phyloP scores from a whole-genome alignment of 1,140 invertebrate genomes.

The Micrasema longulum region DNA sequence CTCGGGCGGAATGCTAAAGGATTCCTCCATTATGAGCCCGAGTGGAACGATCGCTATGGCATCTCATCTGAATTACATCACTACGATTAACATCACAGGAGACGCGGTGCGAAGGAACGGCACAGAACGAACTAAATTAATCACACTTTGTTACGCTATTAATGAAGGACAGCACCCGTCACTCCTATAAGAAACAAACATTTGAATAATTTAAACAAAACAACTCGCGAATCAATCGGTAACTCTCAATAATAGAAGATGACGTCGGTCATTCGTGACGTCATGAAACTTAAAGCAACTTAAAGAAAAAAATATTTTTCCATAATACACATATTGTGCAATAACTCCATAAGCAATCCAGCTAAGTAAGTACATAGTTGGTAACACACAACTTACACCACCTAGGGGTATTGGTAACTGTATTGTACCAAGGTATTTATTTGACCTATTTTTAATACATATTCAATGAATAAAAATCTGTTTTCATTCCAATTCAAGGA shows the following conservation, averaged over 20 bases:
- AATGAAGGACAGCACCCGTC: slow-evolving; percentile 32
- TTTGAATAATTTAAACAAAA: slow-evolving; percentile 35
- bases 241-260: slow-evolving; percentile 46
- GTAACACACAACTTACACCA: too few species aligned
- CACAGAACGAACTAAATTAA: slow-evolving; percentile 47
- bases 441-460: too few species aligned
- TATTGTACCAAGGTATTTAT: too few species aligned
- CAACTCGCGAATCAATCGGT: slow-evolving; percentile 32
- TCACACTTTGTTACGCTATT: slow-evolving; percentile 37
- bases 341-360: too few species aligned
- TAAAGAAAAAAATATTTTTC: slow-evolving; percentile 10
- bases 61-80: slow-evolving; percentile 68
- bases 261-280: slow-evolving; percentile 45
- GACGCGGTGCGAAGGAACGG: not conserved
- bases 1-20: slow-evolving; percentile 67
- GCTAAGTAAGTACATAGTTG: too few species aligned
- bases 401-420: too few species aligned
- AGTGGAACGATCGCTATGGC: slow-evolving; percentile 57
- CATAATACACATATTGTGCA: slow-evolving; percentile 9
- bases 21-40: slow-evolving; percentile 66
- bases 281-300: slow-evolving; percentile 37
- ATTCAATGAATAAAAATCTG: too few species aligned
- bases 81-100: slow-evolving; percentile 58
- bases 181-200: slow-evolving; percentile 36
- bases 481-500: too few species aligned